Conservation (phyloP, 35 echinoderm and acorn worm genomes). For the Stichopus chloronotus region DNA sequence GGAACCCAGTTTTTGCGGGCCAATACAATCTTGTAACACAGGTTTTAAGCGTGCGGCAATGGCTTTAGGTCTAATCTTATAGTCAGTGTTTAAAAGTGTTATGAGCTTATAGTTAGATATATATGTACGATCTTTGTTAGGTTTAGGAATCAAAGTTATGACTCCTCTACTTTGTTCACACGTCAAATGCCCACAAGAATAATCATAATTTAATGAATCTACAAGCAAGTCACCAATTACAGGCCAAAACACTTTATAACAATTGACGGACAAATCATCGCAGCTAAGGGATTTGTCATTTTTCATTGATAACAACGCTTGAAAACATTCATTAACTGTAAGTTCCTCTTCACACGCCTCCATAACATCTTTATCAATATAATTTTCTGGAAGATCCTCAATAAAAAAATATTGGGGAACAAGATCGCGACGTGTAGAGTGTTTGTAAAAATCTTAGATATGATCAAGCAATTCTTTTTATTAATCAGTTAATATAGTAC, state of each 20-base stretch:
- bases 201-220: constrained; percentile 8
- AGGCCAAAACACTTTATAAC: background rate
- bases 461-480: too few relatives aligned
- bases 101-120: too few relatives aligned
- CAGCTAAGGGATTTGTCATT: background rate
- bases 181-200: background rate
- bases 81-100: too few relatives aligned
- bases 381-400: background rate
- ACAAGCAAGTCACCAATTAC: background rate
- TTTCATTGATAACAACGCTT: background rate
- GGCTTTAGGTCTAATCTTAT: background rate
- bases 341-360: background rate
- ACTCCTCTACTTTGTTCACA: constrained; percentile 10
- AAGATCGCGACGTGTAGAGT: background rate
- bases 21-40: background rate
- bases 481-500: too few relatives aligned
- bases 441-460: constrained; percentile 9
- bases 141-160: constrained; percentile 16
- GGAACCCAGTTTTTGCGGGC: background rate
- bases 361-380: background rate
- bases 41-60: background rate
- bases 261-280: background rate
- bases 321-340: constrained; percentile 7
- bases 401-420: too few relatives aligned
- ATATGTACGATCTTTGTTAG: background rate